Percentiles rank a stretch among this genome's conserved stretches.
Conservation (phyloP, 2,113 vertebrate species). For the Pseudorectes ferrugineus region DNA sequence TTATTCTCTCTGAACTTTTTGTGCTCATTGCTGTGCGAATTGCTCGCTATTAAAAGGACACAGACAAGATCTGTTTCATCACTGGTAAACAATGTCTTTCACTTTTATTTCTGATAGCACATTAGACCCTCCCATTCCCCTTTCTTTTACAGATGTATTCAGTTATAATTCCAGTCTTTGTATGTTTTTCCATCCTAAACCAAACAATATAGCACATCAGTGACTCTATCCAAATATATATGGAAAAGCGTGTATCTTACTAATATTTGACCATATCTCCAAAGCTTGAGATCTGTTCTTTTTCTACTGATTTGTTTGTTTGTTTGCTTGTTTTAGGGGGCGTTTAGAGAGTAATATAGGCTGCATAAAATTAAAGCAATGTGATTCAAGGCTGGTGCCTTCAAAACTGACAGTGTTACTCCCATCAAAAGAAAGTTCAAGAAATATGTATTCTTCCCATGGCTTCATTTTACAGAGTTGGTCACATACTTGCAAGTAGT, state of each 20-base stretch:
- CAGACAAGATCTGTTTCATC: not conserved
- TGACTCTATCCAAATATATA: not conserved
- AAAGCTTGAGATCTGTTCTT: not conserved
- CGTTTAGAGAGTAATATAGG: not conserved
- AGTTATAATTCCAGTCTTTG: not conserved
- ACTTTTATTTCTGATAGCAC: constrained; percentile 2
- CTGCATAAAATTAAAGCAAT: not conserved
- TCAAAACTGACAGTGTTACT: not conserved
- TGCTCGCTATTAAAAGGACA: not conserved
- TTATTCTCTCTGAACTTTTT: constrained; percentile 25
- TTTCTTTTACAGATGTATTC: not conserved
- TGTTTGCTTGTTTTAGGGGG: not conserved
- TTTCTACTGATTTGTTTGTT: not conserved
- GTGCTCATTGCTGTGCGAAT: not conserved
- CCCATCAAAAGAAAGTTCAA: not conserved
- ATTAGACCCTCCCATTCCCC: not conserved
- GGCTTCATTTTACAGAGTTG: not conserved
- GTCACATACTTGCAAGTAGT: not conserved
- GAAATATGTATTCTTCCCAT: not conserved
- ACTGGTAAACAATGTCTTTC: not conserved
- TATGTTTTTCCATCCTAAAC: not conserved
- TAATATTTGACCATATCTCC: not conserved
- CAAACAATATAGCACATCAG: not conserved
- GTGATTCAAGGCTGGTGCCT: not conserved
- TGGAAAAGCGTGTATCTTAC: not conserved